Evolutionary conservation across 2,113 vertebrate species (phyloP), one percentile per base, ranked within the genome.

Genomic region (Tautogolabrus adspersus): DNA sequence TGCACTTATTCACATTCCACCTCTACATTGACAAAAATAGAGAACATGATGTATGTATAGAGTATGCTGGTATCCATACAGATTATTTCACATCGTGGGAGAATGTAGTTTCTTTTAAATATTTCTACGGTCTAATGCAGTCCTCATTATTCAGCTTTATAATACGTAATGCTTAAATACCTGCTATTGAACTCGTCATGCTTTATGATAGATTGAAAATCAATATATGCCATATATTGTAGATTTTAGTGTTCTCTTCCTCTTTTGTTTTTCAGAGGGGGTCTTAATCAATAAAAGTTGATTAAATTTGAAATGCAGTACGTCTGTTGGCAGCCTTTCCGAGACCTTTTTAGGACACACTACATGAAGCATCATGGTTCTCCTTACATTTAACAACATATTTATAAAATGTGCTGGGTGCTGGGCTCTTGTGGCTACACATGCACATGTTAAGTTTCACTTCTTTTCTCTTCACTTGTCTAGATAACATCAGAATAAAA

Each of bases 201-300:
- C 22, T 66, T 34, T 57, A 3, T 55, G 21, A 61, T 26, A 19
- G 12, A 66, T 51, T 59, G 34, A 60, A 64, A 81, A 85, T 90
- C 85, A 68, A 83, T 91, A 16, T n/a, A 34, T 34, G 30, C 6
- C 44, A 44, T 70, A 0, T 51, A 70, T 10, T 47, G 0, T 37
- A 11, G 59, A 74, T 63, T 69, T 66, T 23, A 78, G 83, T 69
- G 76, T 47, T 37, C 57, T 6, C 21, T 13, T 44, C 15, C 18
- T 58, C 15, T 73, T 84, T 72, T 42, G 76, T 12, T 65, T 44
- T 49, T 30, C 71, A 49, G 30, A 1, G 30, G 30, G 30, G 42
- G 16, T 23, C 66, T n/a, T 47, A 40, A 81, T 84, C 58, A 18
- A 63, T 76, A 68, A 62, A 3, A 3, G 18, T 22, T 38, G 10